Evolutionary conservation across 2,888 invertebrate species (phyloP).

Genomic region (Coelinius sp.): DNA sequence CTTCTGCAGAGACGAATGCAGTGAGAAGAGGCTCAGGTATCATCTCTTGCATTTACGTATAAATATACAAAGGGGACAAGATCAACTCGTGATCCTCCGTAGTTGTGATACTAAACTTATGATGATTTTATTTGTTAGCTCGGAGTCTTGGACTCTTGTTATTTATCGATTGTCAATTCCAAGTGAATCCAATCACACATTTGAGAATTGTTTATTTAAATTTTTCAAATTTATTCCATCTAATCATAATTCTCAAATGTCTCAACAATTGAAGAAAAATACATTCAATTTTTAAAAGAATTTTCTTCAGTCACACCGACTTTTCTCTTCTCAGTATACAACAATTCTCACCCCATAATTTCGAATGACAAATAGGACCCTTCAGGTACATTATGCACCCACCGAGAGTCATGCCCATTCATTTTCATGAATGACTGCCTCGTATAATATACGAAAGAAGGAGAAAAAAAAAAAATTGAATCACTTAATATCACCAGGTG

Average conservation of each 20-base stretch:
- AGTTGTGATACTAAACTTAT: background rate
- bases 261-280: too few species aligned
- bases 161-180: background rate
- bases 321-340: slow-evolving; percentile 14
- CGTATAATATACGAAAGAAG: background rate
- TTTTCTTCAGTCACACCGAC: background rate
- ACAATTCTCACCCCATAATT: slow-evolving; percentile 29
- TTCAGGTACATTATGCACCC: slow-evolving; percentile 30
- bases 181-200: background rate
- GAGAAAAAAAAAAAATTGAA: slow-evolving; percentile 21
- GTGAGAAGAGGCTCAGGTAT: background rate
- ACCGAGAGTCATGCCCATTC: slow-evolving; percentile 10
- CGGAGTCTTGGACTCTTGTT: background rate
- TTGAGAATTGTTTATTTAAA: too few species aligned
- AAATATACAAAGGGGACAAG: slow-evolving; percentile 17
- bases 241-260: too few species aligned
- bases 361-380: slow-evolving; percentile 32
- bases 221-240: too few species aligned
- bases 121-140: background rate
- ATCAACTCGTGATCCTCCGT: slow-evolving; percentile 24
- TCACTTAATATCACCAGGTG: slow-evolving; percentile 31
- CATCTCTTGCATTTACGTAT: slow-evolving; percentile 15
- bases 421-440: slow-evolving; percentile 12
- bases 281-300: background rate
- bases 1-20: background rate